Conservation (phyloP, 2,797 vertebrate species). For the Neosilurus hyrtlii region DNA sequence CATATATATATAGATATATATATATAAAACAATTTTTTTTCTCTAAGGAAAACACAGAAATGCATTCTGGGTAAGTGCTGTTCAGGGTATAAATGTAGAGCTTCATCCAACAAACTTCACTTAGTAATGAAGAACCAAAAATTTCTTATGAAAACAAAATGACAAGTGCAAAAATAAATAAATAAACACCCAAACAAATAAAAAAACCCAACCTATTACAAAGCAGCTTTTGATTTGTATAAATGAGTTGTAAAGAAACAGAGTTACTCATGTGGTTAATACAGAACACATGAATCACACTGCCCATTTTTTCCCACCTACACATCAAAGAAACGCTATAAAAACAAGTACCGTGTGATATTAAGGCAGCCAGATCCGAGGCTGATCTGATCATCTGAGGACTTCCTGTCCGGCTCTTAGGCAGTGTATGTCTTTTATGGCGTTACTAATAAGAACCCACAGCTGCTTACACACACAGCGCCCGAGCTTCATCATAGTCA, state of each 20-base stretch:
- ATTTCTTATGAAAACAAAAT: background rate
- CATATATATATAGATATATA: too few relatives aligned
- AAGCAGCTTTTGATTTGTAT: background rate
- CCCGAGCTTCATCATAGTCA: background rate
- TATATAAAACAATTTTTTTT: too few relatives aligned
- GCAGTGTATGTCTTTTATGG: background rate
- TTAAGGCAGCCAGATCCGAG: background rate
- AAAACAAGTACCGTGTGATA: background rate
- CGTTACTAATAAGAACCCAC: slow-evolving; percentile 15
- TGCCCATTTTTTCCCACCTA: too few relatives aligned
- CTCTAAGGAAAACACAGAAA: background rate
- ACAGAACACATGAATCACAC: background rate
- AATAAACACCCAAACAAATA: too few relatives aligned
- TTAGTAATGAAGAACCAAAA: background rate
- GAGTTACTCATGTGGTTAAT: background rate
- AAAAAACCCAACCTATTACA: background rate
- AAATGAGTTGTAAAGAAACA: background rate
- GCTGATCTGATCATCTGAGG: background rate
- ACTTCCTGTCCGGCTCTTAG: background rate
- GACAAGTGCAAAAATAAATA: background rate
- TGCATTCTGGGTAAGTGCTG: background rate
- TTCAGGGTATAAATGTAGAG: background rate
- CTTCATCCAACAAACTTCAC: background rate
- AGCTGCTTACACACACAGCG: background rate
- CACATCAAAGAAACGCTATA: background rate